Evolutionary conservation across 2,888 invertebrate species (phyloP).

Genomic region (Priocnemis perturbator): DNA sequence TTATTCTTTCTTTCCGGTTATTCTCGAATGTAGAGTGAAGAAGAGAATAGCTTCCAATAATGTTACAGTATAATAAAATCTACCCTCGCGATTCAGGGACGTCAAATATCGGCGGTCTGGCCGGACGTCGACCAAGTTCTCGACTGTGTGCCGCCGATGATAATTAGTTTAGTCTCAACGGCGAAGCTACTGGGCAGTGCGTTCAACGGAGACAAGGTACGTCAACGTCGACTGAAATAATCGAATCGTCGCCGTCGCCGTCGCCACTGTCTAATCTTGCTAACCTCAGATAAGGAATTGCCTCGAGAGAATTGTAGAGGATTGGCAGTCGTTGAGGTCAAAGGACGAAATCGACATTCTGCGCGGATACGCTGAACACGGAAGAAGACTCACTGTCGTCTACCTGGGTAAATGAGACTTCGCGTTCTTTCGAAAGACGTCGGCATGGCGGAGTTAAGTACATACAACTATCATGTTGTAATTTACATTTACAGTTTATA

Average conservation of each 20-base stretch:
- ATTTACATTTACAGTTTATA: slow-evolving; percentile 2
- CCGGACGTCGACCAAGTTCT: not conserved
- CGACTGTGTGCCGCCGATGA: slow-evolving; percentile 1
- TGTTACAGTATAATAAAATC: too few species aligned
- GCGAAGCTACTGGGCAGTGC: not conserved
- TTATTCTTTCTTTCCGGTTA: too few species aligned
- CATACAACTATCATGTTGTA: not conserved
- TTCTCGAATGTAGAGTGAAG: too few species aligned
- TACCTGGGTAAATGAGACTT: slow-evolving; percentile 2
- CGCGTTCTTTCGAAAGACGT: not conserved
- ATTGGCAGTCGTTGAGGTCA: slow-evolving; percentile 1
- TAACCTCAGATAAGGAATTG: not conserved
- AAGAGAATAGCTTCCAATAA: too few species aligned
- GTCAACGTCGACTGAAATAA: too few species aligned
- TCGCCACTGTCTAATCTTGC: not conserved
- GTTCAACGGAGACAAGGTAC: not conserved
- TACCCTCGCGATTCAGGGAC: not conserved
- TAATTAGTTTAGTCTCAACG: not conserved
- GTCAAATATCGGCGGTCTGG: not conserved
- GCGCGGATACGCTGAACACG: not conserved
- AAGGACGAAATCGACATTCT: not conserved
- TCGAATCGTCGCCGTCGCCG: too few species aligned
- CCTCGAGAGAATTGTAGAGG: slow-evolving; percentile 7
- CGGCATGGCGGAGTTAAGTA: not conserved
- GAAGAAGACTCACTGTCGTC: not conserved